Base-by-base conservation (phyloP, 2,113 vertebrate species). In the Microtus richardsoni region DNA sequence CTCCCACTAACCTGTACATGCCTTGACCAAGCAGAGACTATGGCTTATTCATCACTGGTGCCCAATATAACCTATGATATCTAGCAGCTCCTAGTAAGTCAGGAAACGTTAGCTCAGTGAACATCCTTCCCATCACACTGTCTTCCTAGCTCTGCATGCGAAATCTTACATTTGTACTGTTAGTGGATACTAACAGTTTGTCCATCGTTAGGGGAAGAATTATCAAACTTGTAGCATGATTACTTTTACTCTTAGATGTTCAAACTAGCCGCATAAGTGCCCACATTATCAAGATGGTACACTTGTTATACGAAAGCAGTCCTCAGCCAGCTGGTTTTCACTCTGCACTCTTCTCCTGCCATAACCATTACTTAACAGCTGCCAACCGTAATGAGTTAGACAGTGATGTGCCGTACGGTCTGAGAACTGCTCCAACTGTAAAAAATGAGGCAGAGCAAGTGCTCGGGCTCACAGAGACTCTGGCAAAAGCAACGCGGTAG, bases 161-260 rank as follows among this genome's bases (percentile, higher is more conserved):
- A 74, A 88, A 78, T 83, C 30, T 49, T 89, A 85, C 85, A 44
- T 87, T 47, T 74, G 19, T 87, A 75, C 39, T 77, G 74, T 19
- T 39, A 11, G 16, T 47, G 86, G 44, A 92, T 7, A 78, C 7
- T 73, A 73, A 89, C 26, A 60, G 75, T 70, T 92, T 86, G 11
- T 21, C 77, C 58, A 82, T 86, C 47, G 80, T 24, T 90, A 82
- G 36, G 86, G 49, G 78, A 84, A 95, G 94, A 93, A 82, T 21
- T 68, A 70, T 86, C 77, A 80, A 88, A 64, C 86, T 78, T 73
- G 60, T 22, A 39, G 33, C 52, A 47, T n/a, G 36, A 17, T 36
- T 78, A 47, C 54, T 91, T 82, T 93, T 58, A 60, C 28, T 89
- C 24, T 28, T 70, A 30, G 16, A 5, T 58, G 60, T 70, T 90